Evolutionary conservation across 2,797 vertebrate species (phyloP).

Genomic region (Enteromius trimaculatus): DNA sequence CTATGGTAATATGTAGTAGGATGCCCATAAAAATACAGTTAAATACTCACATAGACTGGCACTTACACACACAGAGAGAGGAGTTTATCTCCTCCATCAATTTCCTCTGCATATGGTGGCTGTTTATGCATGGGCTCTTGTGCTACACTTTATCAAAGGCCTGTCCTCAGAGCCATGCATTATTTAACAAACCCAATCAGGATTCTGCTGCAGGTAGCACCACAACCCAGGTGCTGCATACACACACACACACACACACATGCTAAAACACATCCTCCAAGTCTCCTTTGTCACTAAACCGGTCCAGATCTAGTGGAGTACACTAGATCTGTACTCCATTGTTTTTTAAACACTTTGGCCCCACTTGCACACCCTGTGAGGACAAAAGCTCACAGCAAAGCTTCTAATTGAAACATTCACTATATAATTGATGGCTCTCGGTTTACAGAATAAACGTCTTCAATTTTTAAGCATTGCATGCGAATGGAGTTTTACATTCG

Average conservation of each 20-base stretch:
- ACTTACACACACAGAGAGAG: constrained; percentile 57
- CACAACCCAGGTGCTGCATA: constrained; percentile 65
- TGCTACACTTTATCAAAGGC: constrained; percentile 83
- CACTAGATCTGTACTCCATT: constrained; percentile 19
- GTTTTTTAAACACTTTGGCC: constrained; percentile 35
- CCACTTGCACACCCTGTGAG: constrained; percentile 8
- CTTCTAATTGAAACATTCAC: constrained; percentile 32
- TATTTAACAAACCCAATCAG: constrained; percentile 80
- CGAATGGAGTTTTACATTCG: constrained; percentile 6
- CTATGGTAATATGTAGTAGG: constrained; percentile 2
- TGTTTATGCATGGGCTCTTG: constrained; percentile 81
- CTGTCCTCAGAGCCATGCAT: constrained; percentile 82
- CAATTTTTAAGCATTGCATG: constrained; percentile 29
- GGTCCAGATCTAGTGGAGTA: too few relatives aligned
- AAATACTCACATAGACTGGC: constrained; percentile 32
- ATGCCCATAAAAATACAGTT: constrained; percentile 26
- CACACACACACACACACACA: constrained; percentile 46
- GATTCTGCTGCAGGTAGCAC: constrained; percentile 66
- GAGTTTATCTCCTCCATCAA: constrained; percentile 83
- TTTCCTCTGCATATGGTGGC: constrained; percentile 83
- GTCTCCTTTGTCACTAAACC: constrained; percentile 23
- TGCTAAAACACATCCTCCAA: constrained; percentile 46
- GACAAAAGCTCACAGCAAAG: constrained; percentile 9
- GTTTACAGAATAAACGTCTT: constrained; percentile 42
- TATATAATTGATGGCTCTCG: constrained; percentile 45